phyloP scores from a whole-genome alignment of 2,888 invertebrate genomes.

The Epinotia nisella region DNA sequence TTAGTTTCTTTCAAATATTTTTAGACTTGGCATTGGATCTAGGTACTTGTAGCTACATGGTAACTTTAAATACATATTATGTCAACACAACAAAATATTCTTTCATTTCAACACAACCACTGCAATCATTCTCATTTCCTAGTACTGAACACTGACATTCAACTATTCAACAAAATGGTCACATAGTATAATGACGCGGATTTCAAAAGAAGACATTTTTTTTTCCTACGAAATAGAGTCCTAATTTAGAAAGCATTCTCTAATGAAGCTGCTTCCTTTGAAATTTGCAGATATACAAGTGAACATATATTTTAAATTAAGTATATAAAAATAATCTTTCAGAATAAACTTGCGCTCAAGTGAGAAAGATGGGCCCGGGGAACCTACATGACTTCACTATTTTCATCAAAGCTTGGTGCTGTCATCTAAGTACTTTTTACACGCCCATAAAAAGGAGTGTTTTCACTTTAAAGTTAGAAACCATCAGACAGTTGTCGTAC shows the following conservation, averaged over 20 bases:
- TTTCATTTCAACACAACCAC: conserved; percentile 78
- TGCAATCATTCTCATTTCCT: conserved; percentile 42
- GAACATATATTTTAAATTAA: conserved; percentile 12
- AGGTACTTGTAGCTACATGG: conserved; percentile 80
- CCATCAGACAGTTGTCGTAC: too few species aligned
- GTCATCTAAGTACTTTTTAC: too few species aligned
- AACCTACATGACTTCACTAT: too few species aligned
- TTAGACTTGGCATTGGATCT: conserved; percentile 72
- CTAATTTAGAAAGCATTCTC: background rate
- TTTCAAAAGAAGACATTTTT: background rate
- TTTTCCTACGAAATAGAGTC: background rate
- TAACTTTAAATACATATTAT: conserved; percentile 81
- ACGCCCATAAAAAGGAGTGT: too few species aligned
- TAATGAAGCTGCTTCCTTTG: background rate
- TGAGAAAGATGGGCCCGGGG: too few species aligned
- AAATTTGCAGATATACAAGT: conserved; percentile 2
- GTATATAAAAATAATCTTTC: too few species aligned
- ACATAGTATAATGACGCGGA: conserved; percentile 8
- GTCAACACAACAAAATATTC: conserved; percentile 81
- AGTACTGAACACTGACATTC: conserved; percentile 37
- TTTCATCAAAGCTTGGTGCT: too few species aligned
- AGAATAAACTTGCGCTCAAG: too few species aligned
- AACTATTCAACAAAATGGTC: conserved; percentile 31
- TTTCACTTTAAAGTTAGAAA: too few species aligned
- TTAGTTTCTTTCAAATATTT: conserved; percentile 59